Base-by-base conservation (phyloP, 1,140 invertebrate species). In the Lineus longissimus region DNA sequence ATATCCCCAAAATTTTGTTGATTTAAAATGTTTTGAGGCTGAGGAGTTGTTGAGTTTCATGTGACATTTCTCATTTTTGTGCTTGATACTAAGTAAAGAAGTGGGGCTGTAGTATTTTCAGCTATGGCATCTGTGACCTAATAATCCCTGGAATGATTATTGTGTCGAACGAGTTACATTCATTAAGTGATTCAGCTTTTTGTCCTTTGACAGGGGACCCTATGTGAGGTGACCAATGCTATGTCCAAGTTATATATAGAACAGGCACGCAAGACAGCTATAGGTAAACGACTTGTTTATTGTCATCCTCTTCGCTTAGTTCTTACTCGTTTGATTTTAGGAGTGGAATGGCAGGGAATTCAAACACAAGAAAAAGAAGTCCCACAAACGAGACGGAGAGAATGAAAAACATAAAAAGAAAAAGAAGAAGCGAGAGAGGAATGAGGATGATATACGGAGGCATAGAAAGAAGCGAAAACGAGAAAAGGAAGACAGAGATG, bases 351-450 rank as follows among this genome's bases (percentile, higher is more conserved):
- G 33, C 15, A 36, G 33, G 33, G 33, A 36, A 36, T 36, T 15
- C 4, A 36, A 15, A 36, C 33, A 36, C 33, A 36, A 36, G 33
- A 4, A 36, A 4, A 36, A 36, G 33, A 36, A 36, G 33, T 4
- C 33, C 4, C 33, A 36, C 15, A 15, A 36, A 19, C 4, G n/a
- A 19, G 47, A 51, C 4, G 47, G n/a, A 23, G n/a, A 27, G 9
- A 27, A 51, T 4, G 47, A 51, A 19, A 27, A n/a, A 23, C 47
- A 27, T 51, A 51, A 51, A 51, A 51, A 51, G 47, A 51, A 51
- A n/a, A 51, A 51, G 25, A 51, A 51, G 47, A 51, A 51, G 47
- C n/a, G n/a, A n/a, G n/a, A 51, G n/a, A 51, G 25, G n/a, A 9
- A 51, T 51, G 25, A 51, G n/a, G 25, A 51, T n/a, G n/a, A 36